phyloP scores from a whole-genome alignment of 2,113 vertebrate genomes.

The Sinocyclocheilus grahami region DNA sequence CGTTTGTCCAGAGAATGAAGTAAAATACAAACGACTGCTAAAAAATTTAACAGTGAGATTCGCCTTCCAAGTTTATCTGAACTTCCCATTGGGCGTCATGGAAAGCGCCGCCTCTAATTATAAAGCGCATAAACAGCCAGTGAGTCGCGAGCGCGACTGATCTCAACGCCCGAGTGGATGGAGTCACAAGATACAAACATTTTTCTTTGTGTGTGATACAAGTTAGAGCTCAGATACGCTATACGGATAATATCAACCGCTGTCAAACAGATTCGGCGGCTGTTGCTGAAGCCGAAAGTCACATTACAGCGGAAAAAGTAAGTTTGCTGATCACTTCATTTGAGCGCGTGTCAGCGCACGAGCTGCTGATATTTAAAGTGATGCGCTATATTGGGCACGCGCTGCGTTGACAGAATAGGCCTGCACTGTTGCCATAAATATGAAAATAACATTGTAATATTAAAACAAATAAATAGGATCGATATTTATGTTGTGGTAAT shows the following conservation, averaged over 20 bases:
- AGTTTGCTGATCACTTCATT: slow-evolving; percentile 26
- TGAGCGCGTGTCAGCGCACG: slow-evolving; percentile 19
- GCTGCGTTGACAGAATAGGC: neutral
- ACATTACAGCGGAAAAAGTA: slow-evolving; percentile 4
- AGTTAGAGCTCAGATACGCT: neutral
- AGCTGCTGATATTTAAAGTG: neutral
- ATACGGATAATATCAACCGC: slow-evolving; percentile 11
- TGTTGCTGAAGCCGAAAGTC: slow-evolving; percentile 17
- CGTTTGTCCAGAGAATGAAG: neutral
- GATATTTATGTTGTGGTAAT: neutral
- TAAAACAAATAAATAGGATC: neutral
- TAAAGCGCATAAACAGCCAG: neutral
- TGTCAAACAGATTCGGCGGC: neutral
- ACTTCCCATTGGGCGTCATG: slow-evolving; percentile 51
- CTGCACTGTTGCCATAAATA: neutral
- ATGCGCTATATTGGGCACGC: slow-evolving; percentile 7
- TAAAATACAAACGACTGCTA: neutral
- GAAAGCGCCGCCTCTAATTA: slow-evolving; percentile 55
- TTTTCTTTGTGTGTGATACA: neutral
- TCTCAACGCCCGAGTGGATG: neutral
- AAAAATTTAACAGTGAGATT: neutral
- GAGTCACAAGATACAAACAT: neutral
- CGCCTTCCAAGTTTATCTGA: slow-evolving; percentile 22
- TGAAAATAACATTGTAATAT: neutral
- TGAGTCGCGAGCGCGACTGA: neutral